Base-by-base conservation (phyloP, 2,888 invertebrate genomes). In the Aleiodes leptofemur region DNA sequence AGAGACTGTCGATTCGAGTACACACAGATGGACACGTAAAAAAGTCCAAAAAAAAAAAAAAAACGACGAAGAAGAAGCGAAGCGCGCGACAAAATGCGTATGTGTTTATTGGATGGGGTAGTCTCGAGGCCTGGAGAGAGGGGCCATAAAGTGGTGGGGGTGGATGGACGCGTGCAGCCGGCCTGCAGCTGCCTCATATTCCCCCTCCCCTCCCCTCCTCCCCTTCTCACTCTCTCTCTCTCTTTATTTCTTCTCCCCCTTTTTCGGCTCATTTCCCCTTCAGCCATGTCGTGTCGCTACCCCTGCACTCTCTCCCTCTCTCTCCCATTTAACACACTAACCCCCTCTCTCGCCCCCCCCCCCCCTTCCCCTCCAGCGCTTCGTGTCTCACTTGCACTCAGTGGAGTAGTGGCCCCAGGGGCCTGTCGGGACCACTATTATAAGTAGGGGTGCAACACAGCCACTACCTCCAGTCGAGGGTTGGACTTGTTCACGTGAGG, bases 81-180 rank as follows among this genome's bases (percentile, higher is more conserved):
- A 34, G 48, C n/a, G 53, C 16, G 53, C 69, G 43, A 69, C 50
- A 64, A 51, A 69, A 59, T 34, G 56, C 16, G 72, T 64, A 69
- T 69, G 69, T 64, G 56, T 56, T 4, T 61, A 14, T 31, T 43
- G 43, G 55, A 55, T 74, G 76, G 73, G 76, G 77, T 72, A 69
- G 68, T 70, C 66, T 23, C 23, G 23, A 23, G 23, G 23, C 23
- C 23, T 23, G 90, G 53, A 90, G 90, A 73, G 80, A 78, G 0
- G 80, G 78, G 0, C 85, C 85, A 66, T 43, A 66, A 79, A 61
- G 74, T 82, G 78, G 82, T 82, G 77, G 79, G 79, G 81, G 77
- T 76, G 79, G 80, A 34, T 91, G 53, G 92, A 91, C 85, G 92
- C 92, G 87, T 89, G 89, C 88, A 89, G 89, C 86, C 87, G 87